Evolutionary conservation across 30 jellyfish, hydroid and myxozoan genomes (phyloP).

Genomic region (Turritopsis dohrnii): DNA sequence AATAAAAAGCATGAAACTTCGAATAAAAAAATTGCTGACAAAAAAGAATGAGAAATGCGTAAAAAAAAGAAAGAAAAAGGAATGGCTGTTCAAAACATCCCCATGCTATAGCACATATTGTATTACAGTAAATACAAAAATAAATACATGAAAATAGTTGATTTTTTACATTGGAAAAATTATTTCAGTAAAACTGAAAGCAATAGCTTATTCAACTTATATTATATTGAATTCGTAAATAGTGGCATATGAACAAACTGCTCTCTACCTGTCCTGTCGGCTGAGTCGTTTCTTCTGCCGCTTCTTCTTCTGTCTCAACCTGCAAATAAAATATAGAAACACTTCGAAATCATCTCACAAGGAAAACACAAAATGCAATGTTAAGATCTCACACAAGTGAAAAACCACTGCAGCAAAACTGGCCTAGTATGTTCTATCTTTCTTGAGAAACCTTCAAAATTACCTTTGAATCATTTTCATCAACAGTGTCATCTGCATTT

Average conservation of each 20-base stretch:
- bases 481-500: conserved; percentile 54
- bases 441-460: neutral
- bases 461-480: conserved; percentile 44
- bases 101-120: no score
- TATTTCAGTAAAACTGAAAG: no score
- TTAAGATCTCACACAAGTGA: no score
- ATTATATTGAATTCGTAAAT: no score
- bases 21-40: neutral
- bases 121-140: no score
- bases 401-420: no score
- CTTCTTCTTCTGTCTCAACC: conserved; percentile 60
- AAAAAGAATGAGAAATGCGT: neutral
- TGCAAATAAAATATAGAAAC: neutral
- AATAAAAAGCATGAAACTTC: neutral
- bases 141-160: no score
- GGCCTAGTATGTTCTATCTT: no score
- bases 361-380: neutral
- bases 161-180: no score
- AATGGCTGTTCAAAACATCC: neutral
- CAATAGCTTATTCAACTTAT: no score
- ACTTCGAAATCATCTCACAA: neutral
- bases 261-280: conserved; percentile 41
- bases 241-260: neutral
- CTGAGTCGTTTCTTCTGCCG: conserved; percentile 50
- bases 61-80: neutral